Conservation (phyloP, 2,113 vertebrate genomes). For the Regulus satrapa region DNA sequence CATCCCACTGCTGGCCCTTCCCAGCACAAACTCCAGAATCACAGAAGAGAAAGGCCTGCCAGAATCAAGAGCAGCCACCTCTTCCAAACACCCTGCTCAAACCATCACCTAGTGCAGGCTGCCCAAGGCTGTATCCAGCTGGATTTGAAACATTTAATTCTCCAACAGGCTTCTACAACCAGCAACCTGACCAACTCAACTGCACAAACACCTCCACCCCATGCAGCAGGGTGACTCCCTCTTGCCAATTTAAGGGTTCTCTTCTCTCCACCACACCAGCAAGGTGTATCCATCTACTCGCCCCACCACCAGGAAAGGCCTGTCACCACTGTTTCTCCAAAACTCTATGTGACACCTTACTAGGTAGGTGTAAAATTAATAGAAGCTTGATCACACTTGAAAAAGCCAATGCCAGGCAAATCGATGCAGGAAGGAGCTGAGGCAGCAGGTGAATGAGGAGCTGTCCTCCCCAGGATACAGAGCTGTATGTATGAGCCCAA, state of each 20-base stretch:
- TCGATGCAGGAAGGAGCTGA: neutral
- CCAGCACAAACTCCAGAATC: neutral
- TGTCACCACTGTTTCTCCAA: neutral
- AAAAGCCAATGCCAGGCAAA: neutral
- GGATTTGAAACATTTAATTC: neutral
- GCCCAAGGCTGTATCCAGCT: neutral
- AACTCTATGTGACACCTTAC: rapidly evolving
- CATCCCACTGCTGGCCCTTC: rapidly evolving
- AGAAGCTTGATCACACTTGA: neutral
- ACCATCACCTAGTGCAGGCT: neutral
- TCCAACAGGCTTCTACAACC: neutral
- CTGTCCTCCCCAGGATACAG: neutral
- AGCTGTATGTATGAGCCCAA: neutral
- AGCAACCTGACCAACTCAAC: neutral
- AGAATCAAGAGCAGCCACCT: rapidly evolving
- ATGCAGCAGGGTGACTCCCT: neutral
- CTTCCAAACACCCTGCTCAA: neutral
- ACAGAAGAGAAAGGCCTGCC: neutral
- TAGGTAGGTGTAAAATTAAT: neutral
- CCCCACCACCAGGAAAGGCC: neutral
- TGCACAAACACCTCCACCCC: neutral
- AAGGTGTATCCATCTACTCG: too few species aligned
- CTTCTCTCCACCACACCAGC: neutral
- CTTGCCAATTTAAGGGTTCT: neutral
- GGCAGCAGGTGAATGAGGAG: neutral